Percentiles rank a stretch among this genome's conserved stretches.
Evolutionary conservation across 2,797 vertebrate species (phyloP).

Genomic region (Sitta carolinensis): DNA sequence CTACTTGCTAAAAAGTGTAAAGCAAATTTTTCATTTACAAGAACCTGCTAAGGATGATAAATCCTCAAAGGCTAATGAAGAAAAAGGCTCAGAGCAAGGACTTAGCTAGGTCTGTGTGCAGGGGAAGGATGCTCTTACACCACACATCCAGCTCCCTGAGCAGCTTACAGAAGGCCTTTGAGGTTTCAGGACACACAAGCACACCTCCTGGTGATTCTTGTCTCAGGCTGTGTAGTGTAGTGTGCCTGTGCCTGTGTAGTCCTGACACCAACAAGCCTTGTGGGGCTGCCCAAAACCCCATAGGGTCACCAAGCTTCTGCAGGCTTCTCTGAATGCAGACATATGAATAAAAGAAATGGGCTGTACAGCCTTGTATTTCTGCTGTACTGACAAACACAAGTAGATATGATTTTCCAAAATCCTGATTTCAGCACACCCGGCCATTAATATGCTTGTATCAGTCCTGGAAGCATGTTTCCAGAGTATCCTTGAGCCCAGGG

Average conservation of each 20-base stretch:
- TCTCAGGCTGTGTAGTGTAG: not conserved
- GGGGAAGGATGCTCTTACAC: not conserved
- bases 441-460: not conserved
- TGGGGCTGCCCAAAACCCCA: not conserved
- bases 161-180: not conserved
- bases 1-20: slow-evolving; percentile 38
- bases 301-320: not conserved
- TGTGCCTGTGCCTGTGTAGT: not conserved
- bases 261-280: accelerated
- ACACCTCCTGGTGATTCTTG: not conserved
- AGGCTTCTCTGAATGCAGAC: not conserved
- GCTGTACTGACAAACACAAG: not conserved
- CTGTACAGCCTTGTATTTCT: not conserved
- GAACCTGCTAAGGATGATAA: not conserved
- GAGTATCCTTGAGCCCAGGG: not conserved
- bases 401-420: not conserved
- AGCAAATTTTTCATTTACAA: slow-evolving; percentile 36
- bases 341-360: not conserved
- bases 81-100: not conserved
- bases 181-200: not conserved
- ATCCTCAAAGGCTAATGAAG: slow-evolving; percentile 13
- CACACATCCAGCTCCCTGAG: not conserved
- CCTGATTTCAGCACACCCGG: not conserved
- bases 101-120: not conserved
- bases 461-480: not conserved